A percentile compares a stretch with the other conserved stretches of the same genome.
phyloP scores from a whole-genome alignment of 2,888 invertebrate species.

The Tridacna gigas region DNA sequence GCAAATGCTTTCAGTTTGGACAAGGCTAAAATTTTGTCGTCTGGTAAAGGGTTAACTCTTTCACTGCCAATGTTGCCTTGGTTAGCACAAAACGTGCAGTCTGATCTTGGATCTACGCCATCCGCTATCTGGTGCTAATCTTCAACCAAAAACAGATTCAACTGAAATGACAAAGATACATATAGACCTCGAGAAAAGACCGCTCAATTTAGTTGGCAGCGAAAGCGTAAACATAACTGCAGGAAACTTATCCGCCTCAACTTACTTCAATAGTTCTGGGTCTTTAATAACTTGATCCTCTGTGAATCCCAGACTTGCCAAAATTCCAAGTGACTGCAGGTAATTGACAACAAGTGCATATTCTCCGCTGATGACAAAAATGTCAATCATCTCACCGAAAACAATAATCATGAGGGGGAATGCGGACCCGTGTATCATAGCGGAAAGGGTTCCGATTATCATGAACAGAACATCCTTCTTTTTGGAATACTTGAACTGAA shows the following conservation, averaged over 20 bases:
- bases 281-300: slow-evolving; percentile 17
- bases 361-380: slow-evolving; percentile 76
- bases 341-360: slow-evolving; percentile 20
- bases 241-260: background rate
- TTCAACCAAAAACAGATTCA: too few relatives aligned
- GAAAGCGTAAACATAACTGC: too few relatives aligned
- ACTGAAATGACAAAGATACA: too few relatives aligned
- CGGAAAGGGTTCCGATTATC: slow-evolving; percentile 78
- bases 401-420: slow-evolving; percentile 84
- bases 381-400: slow-evolving; percentile 83
- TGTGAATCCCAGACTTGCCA: slow-evolving; percentile 20
- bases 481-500: slow-evolving; percentile 83
- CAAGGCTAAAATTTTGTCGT: too few relatives aligned
- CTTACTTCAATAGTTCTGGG: slow-evolving; percentile 31
- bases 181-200: too few relatives aligned
- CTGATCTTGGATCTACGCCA: too few relatives aligned
- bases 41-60: too few relatives aligned
- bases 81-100: too few relatives aligned
- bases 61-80: too few relatives aligned
- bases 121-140: too few relatives aligned
- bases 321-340: slow-evolving; percentile 21
- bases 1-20: too few relatives aligned
- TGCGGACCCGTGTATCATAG: slow-evolving; percentile 78
- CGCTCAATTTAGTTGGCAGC: too few relatives aligned
- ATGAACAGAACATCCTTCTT: slow-evolving; percentile 79